Evolutionary conservation across 2,888 invertebrate genomes (phyloP).

Genomic region (Eupsilia transversa): DNA sequence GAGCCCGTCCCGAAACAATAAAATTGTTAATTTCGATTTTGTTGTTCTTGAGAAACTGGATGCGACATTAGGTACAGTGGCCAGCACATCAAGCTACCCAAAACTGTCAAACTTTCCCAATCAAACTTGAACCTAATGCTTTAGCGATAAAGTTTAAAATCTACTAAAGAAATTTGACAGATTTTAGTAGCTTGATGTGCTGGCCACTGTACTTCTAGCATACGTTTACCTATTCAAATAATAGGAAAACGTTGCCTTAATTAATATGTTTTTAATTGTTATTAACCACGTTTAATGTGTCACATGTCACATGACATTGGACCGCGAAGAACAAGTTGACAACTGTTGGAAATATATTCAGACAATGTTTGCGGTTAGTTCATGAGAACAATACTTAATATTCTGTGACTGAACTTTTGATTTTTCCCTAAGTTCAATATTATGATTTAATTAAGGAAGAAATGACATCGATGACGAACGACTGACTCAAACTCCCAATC

Average conservation of each 20-base stretch:
- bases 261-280: background rate
- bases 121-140: too few relatives aligned
- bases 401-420: conserved; percentile 9
- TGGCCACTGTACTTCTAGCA: too few relatives aligned
- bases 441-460: background rate
- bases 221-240: background rate
- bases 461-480: background rate
- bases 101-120: too few relatives aligned
- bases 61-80: background rate
- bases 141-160: too few relatives aligned
- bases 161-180: too few relatives aligned
- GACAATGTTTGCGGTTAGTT: conserved; percentile 22
- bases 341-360: conserved; percentile 4
- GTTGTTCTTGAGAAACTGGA: background rate
- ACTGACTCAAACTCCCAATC: background rate
- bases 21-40: background rate
- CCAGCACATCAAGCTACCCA: too few relatives aligned
- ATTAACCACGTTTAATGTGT: background rate
- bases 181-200: too few relatives aligned
- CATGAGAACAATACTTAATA: conserved; percentile 11
- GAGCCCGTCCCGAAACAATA: too few relatives aligned
- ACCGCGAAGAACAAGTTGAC: conserved; percentile 2
- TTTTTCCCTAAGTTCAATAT: conserved; percentile 26
- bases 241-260: background rate
- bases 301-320: background rate